A percentile compares a stretch with the other conserved stretches of the same genome.
phyloP scores from a whole-genome alignment of 2,888 invertebrate genomes.

The Torymus aiolomorphi region DNA sequence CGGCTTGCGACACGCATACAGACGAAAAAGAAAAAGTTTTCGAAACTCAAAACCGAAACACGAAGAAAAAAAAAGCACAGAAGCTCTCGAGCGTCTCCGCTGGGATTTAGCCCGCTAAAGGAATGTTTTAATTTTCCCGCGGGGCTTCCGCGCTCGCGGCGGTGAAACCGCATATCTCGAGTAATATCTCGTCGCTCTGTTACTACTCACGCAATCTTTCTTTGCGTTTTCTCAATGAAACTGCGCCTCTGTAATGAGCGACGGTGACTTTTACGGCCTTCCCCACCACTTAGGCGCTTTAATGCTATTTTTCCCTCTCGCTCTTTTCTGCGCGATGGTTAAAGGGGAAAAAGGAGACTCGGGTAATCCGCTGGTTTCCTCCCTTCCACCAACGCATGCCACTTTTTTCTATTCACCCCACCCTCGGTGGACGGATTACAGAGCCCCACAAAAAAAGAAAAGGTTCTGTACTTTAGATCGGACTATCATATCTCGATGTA shows the following conservation, averaged over 20 bases:
- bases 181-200: conserved; percentile 3
- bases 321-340: not conserved
- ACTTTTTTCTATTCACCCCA: not conserved
- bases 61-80: no score
- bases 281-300: not conserved
- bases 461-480: no score
- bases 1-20: not conserved
- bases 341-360: not conserved
- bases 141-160: not conserved
- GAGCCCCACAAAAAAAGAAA: no score
- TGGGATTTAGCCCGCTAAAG: not conserved
- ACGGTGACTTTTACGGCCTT: not conserved
- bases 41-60: no score
- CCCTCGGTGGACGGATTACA: not conserved
- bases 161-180: not conserved
- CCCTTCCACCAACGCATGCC: not conserved
- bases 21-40: no score
- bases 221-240: conserved; percentile 30
- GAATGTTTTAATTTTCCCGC: conserved; percentile 30
- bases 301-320: conserved; percentile 7
- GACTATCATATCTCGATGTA: no score
- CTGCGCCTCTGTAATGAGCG: conserved; percentile 31
- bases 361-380: conserved; percentile 14
- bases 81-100: no score
- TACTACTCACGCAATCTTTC: no score